phyloP scores from a whole-genome alignment of 2,797 vertebrate species.

The Bovichtus variegatus region DNA sequence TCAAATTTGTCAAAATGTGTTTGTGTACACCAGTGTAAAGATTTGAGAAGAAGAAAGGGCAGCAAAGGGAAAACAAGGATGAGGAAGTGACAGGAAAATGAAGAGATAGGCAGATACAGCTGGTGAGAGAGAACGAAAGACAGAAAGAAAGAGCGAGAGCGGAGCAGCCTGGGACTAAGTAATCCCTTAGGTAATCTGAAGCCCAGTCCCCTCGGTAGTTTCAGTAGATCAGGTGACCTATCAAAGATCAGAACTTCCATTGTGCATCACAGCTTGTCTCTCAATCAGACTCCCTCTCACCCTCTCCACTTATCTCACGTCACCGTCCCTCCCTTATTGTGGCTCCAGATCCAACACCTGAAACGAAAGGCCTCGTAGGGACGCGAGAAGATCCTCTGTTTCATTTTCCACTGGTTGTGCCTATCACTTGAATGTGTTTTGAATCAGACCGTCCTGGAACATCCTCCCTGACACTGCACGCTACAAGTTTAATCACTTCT shows the following conservation, averaged over 20 bases:
- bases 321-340: constrained; percentile 63
- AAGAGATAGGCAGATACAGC: constrained; percentile 35
- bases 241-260: constrained; percentile 87
- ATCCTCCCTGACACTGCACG: constrained; percentile 5
- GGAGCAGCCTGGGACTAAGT: constrained; percentile 75
- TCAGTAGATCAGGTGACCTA: constrained; percentile 86
- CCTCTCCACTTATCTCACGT: constrained; percentile 73
- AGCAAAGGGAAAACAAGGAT: constrained; percentile 20
- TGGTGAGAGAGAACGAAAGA: constrained; percentile 26
- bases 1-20: not conserved
- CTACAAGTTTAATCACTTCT: constrained; percentile 12
- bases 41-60: constrained; percentile 7
- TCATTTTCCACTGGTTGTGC: constrained; percentile 66
- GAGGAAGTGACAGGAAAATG: constrained; percentile 15
- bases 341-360: constrained; percentile 60
- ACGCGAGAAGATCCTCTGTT: constrained; percentile 62
- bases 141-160: constrained; percentile 16
- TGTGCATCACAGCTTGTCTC: constrained; percentile 77
- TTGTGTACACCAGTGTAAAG: constrained; percentile 15
- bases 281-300: constrained; percentile 76
- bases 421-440: constrained; percentile 25
- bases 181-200: constrained; percentile 85
- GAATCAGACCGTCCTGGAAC: constrained; percentile 6
- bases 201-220: constrained; percentile 64
- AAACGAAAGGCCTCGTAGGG: constrained; percentile 61